Base-by-base conservation (phyloP, 2,888 invertebrate genomes). In the Agriotes lineatus region DNA sequence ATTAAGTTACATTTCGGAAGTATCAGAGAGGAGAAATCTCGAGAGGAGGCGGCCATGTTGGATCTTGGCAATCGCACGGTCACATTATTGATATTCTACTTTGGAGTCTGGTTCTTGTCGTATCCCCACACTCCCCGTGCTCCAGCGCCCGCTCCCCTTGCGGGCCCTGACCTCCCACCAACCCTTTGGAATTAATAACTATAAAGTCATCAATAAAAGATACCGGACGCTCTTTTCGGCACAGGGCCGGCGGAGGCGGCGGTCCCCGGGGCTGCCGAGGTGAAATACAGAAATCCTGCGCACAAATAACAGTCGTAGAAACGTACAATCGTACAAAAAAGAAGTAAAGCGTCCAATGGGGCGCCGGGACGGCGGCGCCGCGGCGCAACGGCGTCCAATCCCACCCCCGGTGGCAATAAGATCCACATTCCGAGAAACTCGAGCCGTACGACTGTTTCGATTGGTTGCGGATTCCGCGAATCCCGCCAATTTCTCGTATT, bases 41-140 rank as follows among this genome's bases (percentile, higher is more conserved):
- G 66, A 70, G 69, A 57, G 64, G 20, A 50, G 59, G 69, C 69
- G 57, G 69, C 69, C 69, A 70, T 70, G 61, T 70, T 70, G 66
- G 58, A 65, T 70, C 69, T 70, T 70, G 79, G 81, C 81, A 82
- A 82, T 82, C 82, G 81, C 83, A 81, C 82, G 82, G 82, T 83
- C 83, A 82, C 82, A 84, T 82, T 83, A 83, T 83, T 83, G 83
- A 83, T 83, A 83, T 83, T 83, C 83, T 79, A 81, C 82, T 82
- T 82, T 77, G 81, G 81, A 81, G 81, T 82, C 82, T 82, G 82
- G 81, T 82, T 82, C 82, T 79, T 81, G 82, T 82, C 80, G 79
- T 77, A 76, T 75, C 76, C 76, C 78, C 73, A 67, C 73, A 67
- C 54, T 65, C 64, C 57, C 67, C 52, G 50, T 69, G 56, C 64